Conservation (phyloP, 2,888 invertebrate species). For the Labia minor region DNA sequence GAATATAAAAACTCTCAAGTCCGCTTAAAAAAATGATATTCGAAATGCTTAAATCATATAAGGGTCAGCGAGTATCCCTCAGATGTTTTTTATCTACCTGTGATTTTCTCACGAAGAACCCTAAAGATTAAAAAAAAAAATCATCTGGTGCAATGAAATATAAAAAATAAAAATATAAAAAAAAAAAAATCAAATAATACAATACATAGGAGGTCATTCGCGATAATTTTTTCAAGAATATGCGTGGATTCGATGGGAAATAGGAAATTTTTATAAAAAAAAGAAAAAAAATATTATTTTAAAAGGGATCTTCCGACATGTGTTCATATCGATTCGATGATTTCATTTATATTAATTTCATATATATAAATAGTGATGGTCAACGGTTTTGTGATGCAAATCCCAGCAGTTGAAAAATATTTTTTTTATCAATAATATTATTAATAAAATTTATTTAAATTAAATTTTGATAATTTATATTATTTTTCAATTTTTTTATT, state of each 20-base stretch:
- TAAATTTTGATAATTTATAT: too few relatives aligned
- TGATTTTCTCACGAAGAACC: not conserved
- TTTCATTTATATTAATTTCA: too few relatives aligned
- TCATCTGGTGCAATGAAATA: not conserved
- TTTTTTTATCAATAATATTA: too few relatives aligned
- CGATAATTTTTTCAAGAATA: not conserved
- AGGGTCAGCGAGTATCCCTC: constrained; percentile 2
- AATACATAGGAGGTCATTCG: not conserved
- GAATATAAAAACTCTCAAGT: not conserved
- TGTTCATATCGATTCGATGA: not conserved
- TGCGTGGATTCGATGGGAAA: not conserved
- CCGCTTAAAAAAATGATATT: constrained; percentile 2
- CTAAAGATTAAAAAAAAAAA: not conserved
- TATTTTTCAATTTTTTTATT: too few relatives aligned
- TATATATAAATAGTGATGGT: too few relatives aligned
- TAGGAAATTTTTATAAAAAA: too few relatives aligned
- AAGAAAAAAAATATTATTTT: not conserved
- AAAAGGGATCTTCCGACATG: not conserved
- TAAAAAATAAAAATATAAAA: not conserved
- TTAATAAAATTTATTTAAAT: too few relatives aligned
- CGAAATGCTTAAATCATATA: not conserved
- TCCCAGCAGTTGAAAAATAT: too few relatives aligned
- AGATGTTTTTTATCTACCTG: not conserved
- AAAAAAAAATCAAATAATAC: not conserved
- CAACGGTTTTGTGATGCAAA: too few relatives aligned